Conservation (phyloP, 2,888 invertebrate genomes). For the Ennomos quercinarius region DNA sequence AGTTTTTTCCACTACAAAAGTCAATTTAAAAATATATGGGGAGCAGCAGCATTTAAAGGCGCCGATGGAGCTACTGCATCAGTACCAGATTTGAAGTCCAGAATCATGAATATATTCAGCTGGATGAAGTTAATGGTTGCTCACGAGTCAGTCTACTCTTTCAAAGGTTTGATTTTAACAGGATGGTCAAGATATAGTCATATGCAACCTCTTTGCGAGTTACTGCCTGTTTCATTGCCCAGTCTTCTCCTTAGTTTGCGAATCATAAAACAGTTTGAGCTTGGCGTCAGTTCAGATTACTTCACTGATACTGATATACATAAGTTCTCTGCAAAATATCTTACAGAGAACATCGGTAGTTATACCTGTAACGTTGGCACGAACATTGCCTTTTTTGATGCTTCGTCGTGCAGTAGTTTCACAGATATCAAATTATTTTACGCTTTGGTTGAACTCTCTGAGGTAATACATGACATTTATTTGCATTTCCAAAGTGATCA, state of each 20-base stretch:
- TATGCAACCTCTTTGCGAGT: slow-evolving; percentile 87
- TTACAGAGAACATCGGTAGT: neutral
- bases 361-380: too few species aligned
- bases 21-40: slow-evolving; percentile 89
- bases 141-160: slow-evolving; percentile 74
- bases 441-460: too few species aligned
- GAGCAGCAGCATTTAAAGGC: slow-evolving; percentile 94
- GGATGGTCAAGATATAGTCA: slow-evolving; percentile 91
- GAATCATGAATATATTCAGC: slow-evolving; percentile 89
- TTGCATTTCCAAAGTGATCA: slow-evolving; percentile 2
- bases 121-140: slow-evolving; percentile 87
- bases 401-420: too few species aligned
- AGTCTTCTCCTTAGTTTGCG: slow-evolving; percentile 86
- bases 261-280: slow-evolving; percentile 65
- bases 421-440: too few species aligned
- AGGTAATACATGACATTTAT: too few species aligned
- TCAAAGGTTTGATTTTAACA: slow-evolving; percentile 88
- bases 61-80: slow-evolving; percentile 84
- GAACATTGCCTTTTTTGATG: too few species aligned
- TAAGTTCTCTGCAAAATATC: neutral
- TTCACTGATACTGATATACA: slow-evolving; percentile 15
- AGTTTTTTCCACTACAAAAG: slow-evolving; percentile 57
- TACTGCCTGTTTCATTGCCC: slow-evolving; percentile 87
- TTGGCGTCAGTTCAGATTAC: slow-evolving; percentile 39
- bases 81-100: slow-evolving; percentile 85